Evolutionary conservation across 2,888 invertebrate species (phyloP), one percentile per base, ranked within the genome.

Genomic region (Stenoptilia bipunctidactyla): DNA sequence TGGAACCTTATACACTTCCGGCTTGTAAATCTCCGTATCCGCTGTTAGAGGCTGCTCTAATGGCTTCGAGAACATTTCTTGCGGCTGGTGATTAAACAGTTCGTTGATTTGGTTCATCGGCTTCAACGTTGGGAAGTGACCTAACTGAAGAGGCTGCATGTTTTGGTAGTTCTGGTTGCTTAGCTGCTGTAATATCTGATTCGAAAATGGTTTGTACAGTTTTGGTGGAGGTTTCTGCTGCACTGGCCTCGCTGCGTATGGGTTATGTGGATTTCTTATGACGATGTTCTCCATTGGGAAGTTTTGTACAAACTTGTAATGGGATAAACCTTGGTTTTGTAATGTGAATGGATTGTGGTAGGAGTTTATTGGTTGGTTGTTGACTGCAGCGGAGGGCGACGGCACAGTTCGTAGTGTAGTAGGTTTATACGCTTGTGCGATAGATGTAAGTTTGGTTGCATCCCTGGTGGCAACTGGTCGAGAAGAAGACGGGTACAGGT

Each of bases 341-440:
- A 69, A 52, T 0, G 69, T 57, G 46, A 77, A 84, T 0, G 84
- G 85, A 40, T 84, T 84, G 47, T 79, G 66, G 47, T 85, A 85
- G 0, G 76, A 65, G 49, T 68, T 83, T 42, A 84, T 74, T 1
- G 85, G 84, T 47, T 85, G 82, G 47, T 80, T 79, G 3, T 55
- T 55, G 0, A 69, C 63, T 0, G 61, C 54, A 5, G 61, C 50
- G 1, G 69, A 62, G 2, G 55, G 52, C 2, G 34, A 34, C 8
- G 66, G 60, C 1, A 75, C 64, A 0, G 71, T 72, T 9, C 79
- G 52, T 1, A 68, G 53, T 2, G 83, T 82, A 1, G 84, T 83
- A 0, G 83, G 82, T 2, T 77, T 70, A 51, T 84, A 85, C 0
- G 80, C 72, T 40, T 85, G 85, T 1, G 84, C 80, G 27, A 83